phyloP scores from a whole-genome alignment of 2,113 vertebrate genomes.

The Melanerpes aurifrons region DNA sequence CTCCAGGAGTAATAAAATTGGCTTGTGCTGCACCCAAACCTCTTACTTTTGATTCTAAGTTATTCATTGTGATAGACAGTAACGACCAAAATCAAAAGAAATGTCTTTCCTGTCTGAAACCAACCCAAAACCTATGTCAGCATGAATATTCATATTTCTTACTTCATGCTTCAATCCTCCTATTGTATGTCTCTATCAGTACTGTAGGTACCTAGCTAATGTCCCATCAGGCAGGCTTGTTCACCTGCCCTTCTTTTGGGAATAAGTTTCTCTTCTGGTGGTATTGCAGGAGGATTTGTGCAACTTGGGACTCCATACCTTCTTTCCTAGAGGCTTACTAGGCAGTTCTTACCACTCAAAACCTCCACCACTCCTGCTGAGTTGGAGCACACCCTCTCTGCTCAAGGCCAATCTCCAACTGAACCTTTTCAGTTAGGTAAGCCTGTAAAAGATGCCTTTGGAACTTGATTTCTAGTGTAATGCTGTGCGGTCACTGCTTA shows the following conservation, averaged over 20 bases:
- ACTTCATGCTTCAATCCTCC: conserved; percentile 16
- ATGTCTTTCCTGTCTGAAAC: conserved; percentile 28
- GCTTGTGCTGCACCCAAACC: background rate
- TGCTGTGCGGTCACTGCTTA: conserved; percentile 45
- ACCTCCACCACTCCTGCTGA: conserved; percentile 68
- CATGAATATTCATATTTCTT: conserved; percentile 28
- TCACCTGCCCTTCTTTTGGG: conserved; percentile 67
- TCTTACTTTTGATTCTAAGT: background rate
- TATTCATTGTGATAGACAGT: background rate
- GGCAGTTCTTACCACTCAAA: conserved; percentile 71
- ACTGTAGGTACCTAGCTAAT: conserved; percentile 33
- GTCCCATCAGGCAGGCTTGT: conserved; percentile 61
- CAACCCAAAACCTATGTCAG: conserved; percentile 9
- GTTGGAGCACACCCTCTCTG: conserved; percentile 69
- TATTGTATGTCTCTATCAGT: conserved; percentile 12
- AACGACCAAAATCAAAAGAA: background rate
- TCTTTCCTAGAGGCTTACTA: conserved; percentile 72
- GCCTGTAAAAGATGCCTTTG: conserved; percentile 68
- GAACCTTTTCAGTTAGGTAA: conserved; percentile 73
- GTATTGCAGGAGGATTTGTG: conserved; percentile 74
- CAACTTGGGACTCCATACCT: conserved; percentile 67
- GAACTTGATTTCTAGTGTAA: conserved; percentile 54
- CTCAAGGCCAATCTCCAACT: conserved; percentile 71
- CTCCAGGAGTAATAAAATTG: background rate
- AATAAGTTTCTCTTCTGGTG: conserved; percentile 73